Conservation (phyloP, 2,797 vertebrate genomes). For the Orientallactaga sibirica region DNA sequence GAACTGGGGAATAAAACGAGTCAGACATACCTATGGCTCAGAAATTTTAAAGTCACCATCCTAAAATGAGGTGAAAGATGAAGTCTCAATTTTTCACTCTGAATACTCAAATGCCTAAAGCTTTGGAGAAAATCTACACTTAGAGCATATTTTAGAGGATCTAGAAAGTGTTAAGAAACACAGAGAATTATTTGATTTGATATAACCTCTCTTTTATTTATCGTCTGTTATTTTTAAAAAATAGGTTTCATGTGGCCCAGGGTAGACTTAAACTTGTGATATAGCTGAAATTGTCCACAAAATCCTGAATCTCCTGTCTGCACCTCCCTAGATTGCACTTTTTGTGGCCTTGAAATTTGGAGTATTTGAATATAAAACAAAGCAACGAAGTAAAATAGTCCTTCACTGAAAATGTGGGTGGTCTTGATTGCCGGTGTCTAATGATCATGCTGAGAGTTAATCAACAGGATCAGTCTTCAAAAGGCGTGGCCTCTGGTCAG, state of each 20-base stretch:
- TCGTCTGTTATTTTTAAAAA: neutral
- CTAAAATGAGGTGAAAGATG: neutral
- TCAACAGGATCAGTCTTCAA: neutral
- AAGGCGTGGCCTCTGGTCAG: neutral
- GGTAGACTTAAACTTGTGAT: neutral
- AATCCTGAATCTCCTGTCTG: neutral
- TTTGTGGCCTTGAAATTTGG: neutral
- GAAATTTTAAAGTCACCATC: neutral
- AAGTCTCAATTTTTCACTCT: constrained; percentile 1
- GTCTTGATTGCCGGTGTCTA: neutral
- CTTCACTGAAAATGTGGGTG: neutral
- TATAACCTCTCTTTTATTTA: no score
- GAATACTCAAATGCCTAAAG: neutral
- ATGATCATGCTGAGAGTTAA: neutral
- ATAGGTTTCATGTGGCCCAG: no score
- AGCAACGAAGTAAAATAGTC: neutral
- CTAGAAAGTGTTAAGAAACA: no score
- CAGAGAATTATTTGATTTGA: no score
- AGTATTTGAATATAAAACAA: neutral
- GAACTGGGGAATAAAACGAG: neutral
- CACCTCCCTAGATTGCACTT: neutral
- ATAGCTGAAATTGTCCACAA: no score
- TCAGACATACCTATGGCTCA: neutral
- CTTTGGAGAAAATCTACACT: neutral
- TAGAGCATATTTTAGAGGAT: neutral